Conservation (phyloP, 2,113 vertebrate genomes). For the Malurus elegans region DNA sequence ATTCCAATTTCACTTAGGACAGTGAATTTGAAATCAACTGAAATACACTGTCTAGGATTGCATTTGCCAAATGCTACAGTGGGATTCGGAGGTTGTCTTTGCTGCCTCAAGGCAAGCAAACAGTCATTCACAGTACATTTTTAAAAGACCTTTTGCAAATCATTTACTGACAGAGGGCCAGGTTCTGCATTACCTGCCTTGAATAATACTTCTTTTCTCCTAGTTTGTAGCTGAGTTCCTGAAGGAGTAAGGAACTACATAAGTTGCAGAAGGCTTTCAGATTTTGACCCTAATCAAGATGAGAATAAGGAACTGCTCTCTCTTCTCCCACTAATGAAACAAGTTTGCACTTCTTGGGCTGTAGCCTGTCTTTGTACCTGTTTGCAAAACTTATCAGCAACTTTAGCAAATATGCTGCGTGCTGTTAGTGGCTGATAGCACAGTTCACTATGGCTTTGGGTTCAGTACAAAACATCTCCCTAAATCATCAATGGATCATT, state of each 20-base stretch:
- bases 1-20: conserved; percentile 24
- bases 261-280: background rate
- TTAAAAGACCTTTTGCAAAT: conserved; percentile 15
- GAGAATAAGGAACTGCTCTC: background rate
- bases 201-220: background rate
- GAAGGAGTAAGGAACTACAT: background rate
- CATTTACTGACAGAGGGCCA: background rate
- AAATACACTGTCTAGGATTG: background rate
- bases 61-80: background rate
- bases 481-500: background rate
- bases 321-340: background rate
- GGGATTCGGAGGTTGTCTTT: conserved; percentile 14
- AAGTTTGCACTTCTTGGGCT: background rate
- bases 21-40: conserved; percentile 12
- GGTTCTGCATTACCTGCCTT: conserved; percentile 15
- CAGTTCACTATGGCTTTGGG: background rate
- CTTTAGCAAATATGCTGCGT: background rate
- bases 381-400: background rate
- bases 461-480: background rate
- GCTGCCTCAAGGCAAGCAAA: conserved; percentile 20
- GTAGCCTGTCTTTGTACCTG: background rate
- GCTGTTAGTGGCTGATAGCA: background rate
- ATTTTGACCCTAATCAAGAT: background rate
- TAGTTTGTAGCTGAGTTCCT: background rate
- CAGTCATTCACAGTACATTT: background rate